These are phyloP conservation scores for Meloidogyne chitwoodi DNA, from an alignment of 1,140 invertebrate genomes.

Conservation along the genomic window DNA sequence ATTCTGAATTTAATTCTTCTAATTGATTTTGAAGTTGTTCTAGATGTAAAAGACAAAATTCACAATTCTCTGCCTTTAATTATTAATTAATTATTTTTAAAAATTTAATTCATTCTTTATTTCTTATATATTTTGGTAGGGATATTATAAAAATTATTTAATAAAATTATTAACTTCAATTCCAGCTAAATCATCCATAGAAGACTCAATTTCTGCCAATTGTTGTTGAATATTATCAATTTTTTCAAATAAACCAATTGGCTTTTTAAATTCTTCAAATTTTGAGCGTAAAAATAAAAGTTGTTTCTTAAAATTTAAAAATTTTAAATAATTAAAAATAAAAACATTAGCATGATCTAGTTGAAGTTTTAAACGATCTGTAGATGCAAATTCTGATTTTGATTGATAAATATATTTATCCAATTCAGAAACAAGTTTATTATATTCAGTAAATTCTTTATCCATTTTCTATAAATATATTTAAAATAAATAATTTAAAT, in stretches of 20 bases:
- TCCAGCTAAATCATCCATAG: conserved; percentile 48
- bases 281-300: conserved; percentile 45
- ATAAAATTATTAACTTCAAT: conserved; percentile 9
- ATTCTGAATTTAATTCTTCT: conserved; percentile 21
- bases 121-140: too few species aligned
- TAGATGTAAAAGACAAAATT: conserved; percentile 42
- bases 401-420: conserved; percentile 41
- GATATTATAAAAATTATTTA: too few species aligned
- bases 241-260: conserved; percentile 46
- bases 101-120: too few species aligned
- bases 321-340: background rate
- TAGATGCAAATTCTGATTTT: conserved; percentile 43
- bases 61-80: conserved; percentile 47
- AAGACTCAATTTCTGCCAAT: conserved; percentile 42
- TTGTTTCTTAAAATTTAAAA: conserved; percentile 35
- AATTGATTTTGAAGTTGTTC: conserved; percentile 38
- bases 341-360: conserved; percentile 43
- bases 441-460: conserved; percentile 47
- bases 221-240: conserved; percentile 38
- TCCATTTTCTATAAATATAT: conserved; percentile 48
- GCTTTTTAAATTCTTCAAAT: conserved; percentile 53
- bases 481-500: background rate
- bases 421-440: conserved; percentile 43
- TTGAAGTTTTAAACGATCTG: conserved; percentile 48
- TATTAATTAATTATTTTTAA: background rate